Percentiles rank a stretch among this genome's conserved stretches.
phyloP scores from a whole-genome alignment of 2,797 vertebrate genomes.

The Taenioides sp. region DNA sequence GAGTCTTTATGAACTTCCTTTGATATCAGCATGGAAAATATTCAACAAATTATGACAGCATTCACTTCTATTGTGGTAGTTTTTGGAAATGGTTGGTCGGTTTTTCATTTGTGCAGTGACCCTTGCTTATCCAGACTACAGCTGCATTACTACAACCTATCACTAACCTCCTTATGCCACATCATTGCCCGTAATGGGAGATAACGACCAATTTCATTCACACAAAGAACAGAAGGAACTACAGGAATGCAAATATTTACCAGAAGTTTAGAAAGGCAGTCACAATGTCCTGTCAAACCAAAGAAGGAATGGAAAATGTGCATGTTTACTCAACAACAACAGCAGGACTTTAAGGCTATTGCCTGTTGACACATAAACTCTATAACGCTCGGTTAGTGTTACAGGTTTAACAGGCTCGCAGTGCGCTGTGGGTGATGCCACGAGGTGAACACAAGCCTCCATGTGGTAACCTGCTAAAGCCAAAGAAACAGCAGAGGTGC shows the following conservation, averaged over 20 bases:
- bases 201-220: constrained; percentile 39
- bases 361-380: constrained; percentile 68
- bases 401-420: constrained; percentile 72
- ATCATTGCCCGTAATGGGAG: constrained; percentile 25
- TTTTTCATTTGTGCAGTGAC: constrained; percentile 17
- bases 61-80: not conserved
- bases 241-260: constrained; percentile 76
- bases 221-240: constrained; percentile 66
- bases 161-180: constrained; percentile 2
- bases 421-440: constrained; percentile 44
- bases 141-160: constrained; percentile 13
- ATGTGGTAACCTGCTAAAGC: constrained; percentile 48
- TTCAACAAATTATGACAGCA: not conserved
- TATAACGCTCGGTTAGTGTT: constrained; percentile 50
- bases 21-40: constrained; percentile 14
- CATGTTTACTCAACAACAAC: constrained; percentile 50
- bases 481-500: constrained; percentile 20
- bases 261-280: constrained; percentile 51
- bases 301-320: constrained; percentile 76
- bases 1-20: constrained; percentile 16
- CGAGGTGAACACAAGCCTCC: constrained; percentile 14
- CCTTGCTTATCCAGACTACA: not conserved
- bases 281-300: constrained; percentile 48
- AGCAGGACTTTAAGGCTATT: constrained; percentile 57
- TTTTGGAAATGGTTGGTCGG: not conserved